Evolutionary conservation across 2,113 vertebrate genomes (phyloP).

Genomic region (Rhea americana): DNA sequence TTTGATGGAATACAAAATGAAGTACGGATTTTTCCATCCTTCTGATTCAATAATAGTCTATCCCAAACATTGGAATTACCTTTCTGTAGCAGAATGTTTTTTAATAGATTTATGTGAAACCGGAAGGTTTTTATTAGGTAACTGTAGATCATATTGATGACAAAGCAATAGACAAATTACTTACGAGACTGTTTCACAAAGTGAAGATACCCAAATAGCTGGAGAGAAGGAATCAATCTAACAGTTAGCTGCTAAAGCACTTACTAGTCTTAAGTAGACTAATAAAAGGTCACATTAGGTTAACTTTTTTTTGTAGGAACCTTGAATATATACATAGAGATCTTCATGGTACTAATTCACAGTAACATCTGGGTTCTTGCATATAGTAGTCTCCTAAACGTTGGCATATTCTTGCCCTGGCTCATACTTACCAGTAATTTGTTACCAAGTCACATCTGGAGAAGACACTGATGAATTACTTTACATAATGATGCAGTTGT

Average conservation of each 20-base stretch:
- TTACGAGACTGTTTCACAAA: background rate
- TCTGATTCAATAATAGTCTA: background rate
- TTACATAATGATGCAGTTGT: background rate
- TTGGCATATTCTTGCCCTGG: background rate
- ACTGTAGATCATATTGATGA: background rate
- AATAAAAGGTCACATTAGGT: background rate
- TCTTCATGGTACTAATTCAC: background rate
- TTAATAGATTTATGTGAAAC: background rate
- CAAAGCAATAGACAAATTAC: background rate
- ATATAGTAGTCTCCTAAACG: background rate
- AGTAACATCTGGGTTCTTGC: background rate
- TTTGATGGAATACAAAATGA: background rate
- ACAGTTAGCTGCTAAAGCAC: background rate
- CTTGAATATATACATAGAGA: background rate
- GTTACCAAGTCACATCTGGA: slow-evolving; percentile 24
- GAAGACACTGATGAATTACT: slow-evolving; percentile 4
- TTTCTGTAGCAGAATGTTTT: background rate
- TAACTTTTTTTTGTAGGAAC: background rate
- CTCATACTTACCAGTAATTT: background rate
- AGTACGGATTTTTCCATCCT: background rate
- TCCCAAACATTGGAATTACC: background rate
- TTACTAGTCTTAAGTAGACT: background rate
- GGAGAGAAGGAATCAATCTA: background rate
- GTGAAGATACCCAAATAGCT: background rate
- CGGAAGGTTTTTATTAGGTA: background rate